Conservation (phyloP, 2,113 vertebrate species). For the Neolamprologus fasciatus region DNA sequence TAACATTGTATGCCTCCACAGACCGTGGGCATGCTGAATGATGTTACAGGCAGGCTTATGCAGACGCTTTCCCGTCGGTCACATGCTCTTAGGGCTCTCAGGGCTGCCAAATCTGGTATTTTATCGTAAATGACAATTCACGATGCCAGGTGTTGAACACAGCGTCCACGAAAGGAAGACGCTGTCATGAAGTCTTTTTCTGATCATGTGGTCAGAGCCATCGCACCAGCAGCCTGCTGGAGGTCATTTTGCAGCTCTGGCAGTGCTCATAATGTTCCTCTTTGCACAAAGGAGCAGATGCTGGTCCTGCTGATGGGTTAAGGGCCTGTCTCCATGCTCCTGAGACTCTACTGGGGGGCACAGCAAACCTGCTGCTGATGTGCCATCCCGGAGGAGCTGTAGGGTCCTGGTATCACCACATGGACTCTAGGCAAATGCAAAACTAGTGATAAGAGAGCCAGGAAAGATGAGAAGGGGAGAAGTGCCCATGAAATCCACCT, state of each 20-base stretch:
- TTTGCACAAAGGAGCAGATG: background rate
- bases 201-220: background rate
- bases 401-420: background rate
- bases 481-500: background rate
- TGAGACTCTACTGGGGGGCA: background rate
- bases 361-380: background rate
- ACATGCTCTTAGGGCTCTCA: background rate
- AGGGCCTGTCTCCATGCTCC: background rate
- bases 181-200: background rate
- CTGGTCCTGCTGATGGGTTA: background rate
- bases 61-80: background rate
- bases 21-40: background rate
- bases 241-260: background rate
- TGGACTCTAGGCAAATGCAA: background rate
- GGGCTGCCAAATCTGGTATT: background rate
- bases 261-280: background rate
- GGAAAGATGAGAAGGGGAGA: background rate
- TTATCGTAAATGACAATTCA: background rate
- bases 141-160: rapidly evolving
- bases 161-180: rapidly evolving
- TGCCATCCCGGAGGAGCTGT: background rate
- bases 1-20: background rate
- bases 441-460: background rate
- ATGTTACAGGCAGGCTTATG: background rate
- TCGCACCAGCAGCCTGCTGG: background rate